A percentile compares a stretch with the other conserved stretches of the same genome.
Evolutionary conservation across 1,140 invertebrate genomes (phyloP).

Genomic region (Cydia pomonella): DNA sequence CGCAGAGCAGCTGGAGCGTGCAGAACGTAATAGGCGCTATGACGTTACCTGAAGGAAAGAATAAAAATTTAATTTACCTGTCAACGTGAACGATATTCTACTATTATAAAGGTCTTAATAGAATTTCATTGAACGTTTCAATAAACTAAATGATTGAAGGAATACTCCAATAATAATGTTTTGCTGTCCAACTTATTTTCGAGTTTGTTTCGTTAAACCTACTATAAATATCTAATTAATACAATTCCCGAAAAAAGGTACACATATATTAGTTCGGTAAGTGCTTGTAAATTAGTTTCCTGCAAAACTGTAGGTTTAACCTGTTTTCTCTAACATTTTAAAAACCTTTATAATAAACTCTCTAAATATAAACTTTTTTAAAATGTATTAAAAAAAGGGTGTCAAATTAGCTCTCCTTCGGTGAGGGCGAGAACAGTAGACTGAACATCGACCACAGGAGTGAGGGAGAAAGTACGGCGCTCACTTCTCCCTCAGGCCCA

Average conservation of each 20-base stretch:
- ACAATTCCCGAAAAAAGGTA: not conserved
- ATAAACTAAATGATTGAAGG: not conserved
- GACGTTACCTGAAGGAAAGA: not conserved
- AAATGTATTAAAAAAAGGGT: constrained; percentile 41
- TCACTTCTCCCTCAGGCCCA: constrained; percentile 47
- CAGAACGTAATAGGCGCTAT: constrained; percentile 2
- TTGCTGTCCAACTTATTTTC: too few relatives aligned
- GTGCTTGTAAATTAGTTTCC: too few relatives aligned
- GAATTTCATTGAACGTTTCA: not conserved
- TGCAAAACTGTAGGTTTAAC: too few relatives aligned
- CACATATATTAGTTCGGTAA: not conserved
- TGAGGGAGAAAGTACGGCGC: constrained; percentile 49
- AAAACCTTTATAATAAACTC: too few relatives aligned
- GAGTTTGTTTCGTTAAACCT: not conserved
- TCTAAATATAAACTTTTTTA: not conserved
- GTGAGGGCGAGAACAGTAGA: constrained; percentile 59
- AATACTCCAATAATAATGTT: too few relatives aligned
- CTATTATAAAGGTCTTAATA: not conserved
- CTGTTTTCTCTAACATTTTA: too few relatives aligned
- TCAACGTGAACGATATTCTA: not conserved
- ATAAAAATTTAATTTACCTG: not conserved
- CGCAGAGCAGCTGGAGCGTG: constrained; percentile 2
- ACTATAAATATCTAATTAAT: not conserved
- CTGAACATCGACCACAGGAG: constrained; percentile 54
- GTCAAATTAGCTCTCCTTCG: constrained; percentile 59